Evolutionary conservation across 1,140 invertebrate genomes (phyloP), one percentile per base, ranked within the genome.

Genomic region (Drosophila lowei): DNA sequence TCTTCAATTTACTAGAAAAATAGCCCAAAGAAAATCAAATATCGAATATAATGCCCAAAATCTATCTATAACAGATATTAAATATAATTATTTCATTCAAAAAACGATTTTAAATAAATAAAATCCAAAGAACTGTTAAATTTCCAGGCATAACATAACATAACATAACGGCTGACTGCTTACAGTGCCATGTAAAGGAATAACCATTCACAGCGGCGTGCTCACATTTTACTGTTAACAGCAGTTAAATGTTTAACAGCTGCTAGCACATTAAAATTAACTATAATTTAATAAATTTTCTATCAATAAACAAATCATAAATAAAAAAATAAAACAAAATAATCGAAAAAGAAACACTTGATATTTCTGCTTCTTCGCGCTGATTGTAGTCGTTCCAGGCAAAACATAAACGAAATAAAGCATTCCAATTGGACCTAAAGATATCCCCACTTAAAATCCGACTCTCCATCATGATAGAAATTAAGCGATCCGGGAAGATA

Each of bases 171-270:
- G 34, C 34, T 38, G 11, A 38, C 34, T 5, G 34, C 13, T 44
- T 13, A 43, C 41, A 44, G 21, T 28, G 23, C 4, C 6, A 42
- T 44, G n/a, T 8, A 8, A 7, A 30, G 28, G 28, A 30, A 30
- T 30, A 30, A 30, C 28, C 28, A 30, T 30, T 30, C 28, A 30
- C 28, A 30, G 7, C 8, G 7, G 7, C 7, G 18, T 2, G 7
- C 64, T 67, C 11, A 67, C 47, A 52, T 38, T 38, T 46, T 11
- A 5, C 44, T 70, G 62, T 50, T 70, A 57, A 63, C n/a, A 23
- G 13, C 63, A 44, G 66, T 70, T 70, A 50, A 68, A 58, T 34
- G 38, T 68, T 68, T 58, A 71, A 53, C 50, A 16, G 44, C 42
- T 71, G 41, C 53, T 56, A 34, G 5, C 13, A 6, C 15, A 44